Conservation (phyloP, 2,113 vertebrate genomes). For the Microtus montanus region DNA sequence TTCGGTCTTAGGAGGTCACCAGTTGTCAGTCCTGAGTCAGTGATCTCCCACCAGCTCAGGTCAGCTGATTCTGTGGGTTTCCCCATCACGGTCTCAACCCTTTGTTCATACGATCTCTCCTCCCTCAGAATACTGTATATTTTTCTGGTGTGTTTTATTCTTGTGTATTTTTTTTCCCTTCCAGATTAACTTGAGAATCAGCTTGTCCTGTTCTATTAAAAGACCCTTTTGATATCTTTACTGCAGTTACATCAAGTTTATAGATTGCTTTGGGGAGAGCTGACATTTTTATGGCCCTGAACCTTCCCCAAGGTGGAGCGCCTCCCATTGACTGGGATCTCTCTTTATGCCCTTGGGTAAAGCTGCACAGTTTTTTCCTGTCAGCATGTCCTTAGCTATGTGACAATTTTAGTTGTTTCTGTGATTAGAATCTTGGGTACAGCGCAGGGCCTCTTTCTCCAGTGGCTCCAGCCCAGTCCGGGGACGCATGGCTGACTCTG, state of each 20-base stretch:
- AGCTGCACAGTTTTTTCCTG: conserved; percentile 11
- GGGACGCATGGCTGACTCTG: neutral
- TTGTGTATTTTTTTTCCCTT: neutral
- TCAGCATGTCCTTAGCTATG: conserved; percentile 18
- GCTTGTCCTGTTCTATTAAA: conserved; percentile 60
- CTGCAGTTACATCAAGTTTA: conserved; percentile 50
- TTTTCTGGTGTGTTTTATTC: conserved; percentile 31
- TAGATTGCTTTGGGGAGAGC: conserved; percentile 35
- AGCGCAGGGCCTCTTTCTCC: neutral
- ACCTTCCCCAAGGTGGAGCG: neutral
- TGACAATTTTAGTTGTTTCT: neutral
- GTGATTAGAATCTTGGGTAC: neutral
- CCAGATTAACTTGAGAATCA: conserved; percentile 38
- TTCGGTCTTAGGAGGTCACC: too few species aligned
- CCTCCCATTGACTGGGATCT: conserved; percentile 37
- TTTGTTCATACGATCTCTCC: too few species aligned
- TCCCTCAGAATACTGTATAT: neutral
- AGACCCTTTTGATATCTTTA: conserved; percentile 48
- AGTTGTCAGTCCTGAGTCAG: too few species aligned
- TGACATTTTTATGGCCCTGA: conserved; percentile 41
- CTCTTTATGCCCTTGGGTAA: conserved; percentile 54
- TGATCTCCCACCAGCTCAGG: too few species aligned
- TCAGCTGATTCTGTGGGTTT: too few species aligned
- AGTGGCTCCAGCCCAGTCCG: neutral
- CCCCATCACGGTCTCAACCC: too few species aligned